Evolutionary conservation across 2,888 invertebrate species (phyloP), one percentile per base, ranked within the genome.

Genomic region (Diarsia dahlii): DNA sequence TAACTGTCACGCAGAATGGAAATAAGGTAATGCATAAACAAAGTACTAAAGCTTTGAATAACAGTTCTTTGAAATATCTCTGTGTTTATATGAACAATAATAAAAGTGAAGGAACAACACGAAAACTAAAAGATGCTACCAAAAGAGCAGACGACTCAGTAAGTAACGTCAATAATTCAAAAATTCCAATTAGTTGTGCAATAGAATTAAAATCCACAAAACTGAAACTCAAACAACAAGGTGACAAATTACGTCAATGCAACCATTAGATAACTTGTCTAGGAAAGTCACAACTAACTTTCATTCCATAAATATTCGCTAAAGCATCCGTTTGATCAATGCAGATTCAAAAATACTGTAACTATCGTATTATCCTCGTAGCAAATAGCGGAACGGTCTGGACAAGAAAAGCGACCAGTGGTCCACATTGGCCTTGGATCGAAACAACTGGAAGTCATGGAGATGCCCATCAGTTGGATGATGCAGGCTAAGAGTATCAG

Each of bases 11-110:
- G 63, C 52, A 63, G 54, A 34, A 63, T 52, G 13, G 52, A 39
- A 54, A 74, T 68, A 80, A 67, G 64, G 74, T 64, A 63, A 56
- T 18, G 34, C 45, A 56, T 68, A 81, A 77, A 69, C 71, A 52
- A 77, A 66, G 58, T 70, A 62, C 46, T 60, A 73, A 60, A 68
- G 23, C 39, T 12, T 48, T 66, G 20, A 77, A 20, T 48, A 63
- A 69, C 52, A 23, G 23, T 52, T 15, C 18, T 8, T 64, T 23
- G 23, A 68, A 23, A 52, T 8, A 78, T 18, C 4, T 28, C 18
- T n/a, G 5, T 28, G 4, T 50, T 70, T 15, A 58, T 20, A 6
- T 39, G 12, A 13, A 18, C 20, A 8, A 10, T 9, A 34, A 5
- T 13, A 23, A 20, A 56, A 3, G 15, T 28, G 0, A 54, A 23